Conservation (phyloP, 2,113 vertebrate species). For the Shinisaurus crocodilurus region DNA sequence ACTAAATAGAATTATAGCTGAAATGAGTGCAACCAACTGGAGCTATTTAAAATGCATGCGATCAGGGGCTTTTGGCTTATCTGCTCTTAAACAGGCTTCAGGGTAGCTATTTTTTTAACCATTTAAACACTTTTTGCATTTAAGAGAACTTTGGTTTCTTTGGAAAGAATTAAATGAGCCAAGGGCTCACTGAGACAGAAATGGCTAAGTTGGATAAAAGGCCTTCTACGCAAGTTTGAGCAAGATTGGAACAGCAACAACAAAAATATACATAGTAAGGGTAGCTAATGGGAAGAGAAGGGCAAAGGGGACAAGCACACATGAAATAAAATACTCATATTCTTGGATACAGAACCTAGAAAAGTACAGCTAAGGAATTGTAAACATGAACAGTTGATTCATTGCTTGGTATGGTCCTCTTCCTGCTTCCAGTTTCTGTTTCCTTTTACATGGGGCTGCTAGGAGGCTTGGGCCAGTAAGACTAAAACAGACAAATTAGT, state of each 20-base stretch:
- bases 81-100: not conserved
- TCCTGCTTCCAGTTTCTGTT: too few relatives aligned
- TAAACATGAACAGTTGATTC: not conserved
- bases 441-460: not conserved
- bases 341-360: not conserved
- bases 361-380: not conserved
- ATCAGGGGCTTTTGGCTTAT: not conserved
- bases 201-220: not conserved
- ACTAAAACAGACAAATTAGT: not conserved
- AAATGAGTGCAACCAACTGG: not conserved
- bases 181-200: not conserved
- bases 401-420: not conserved
- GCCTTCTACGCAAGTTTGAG: not conserved
- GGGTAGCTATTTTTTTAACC: not conserved
- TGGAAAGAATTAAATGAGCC: not conserved
- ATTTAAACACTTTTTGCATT: not conserved
- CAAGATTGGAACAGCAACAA: not conserved
- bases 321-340: not conserved
- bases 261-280: not conserved
- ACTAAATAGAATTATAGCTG: not conserved
- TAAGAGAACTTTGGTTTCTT: not conserved
- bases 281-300: not conserved
- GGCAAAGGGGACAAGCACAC: not conserved
- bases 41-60: not conserved
- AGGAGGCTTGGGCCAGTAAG: not conserved